Evolutionary conservation across 1,140 invertebrate species (phyloP), one percentile per base, ranked within the genome.

Genomic region (Psix sp.): DNA sequence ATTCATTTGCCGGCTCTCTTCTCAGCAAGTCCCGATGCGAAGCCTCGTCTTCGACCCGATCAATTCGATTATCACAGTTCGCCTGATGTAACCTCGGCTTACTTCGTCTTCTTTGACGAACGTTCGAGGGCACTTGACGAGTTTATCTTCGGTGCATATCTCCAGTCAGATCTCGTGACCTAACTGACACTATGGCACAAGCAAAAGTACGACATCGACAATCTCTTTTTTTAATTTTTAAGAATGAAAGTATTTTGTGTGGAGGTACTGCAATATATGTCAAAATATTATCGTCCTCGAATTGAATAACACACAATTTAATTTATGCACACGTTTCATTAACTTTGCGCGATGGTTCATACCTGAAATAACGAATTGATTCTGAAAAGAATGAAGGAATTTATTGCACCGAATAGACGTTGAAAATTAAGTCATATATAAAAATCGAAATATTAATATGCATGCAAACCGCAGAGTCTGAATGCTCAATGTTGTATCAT

Each of bases 71-170:
- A 63, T 66, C 65, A 59, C 13, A 40, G 31, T 56, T 42, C 49
- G 66, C 62, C 63, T 52, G 48, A 60, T 56, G n/a, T 70, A 54
- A 70, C 57, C 65, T 72, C 65, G 43, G 20, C 59, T 51, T 40
- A 11, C 51, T 52, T 5, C 46, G 52, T 65, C 36, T 46, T 24
- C 42, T 65, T 68, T 74, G 72, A 74, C 65, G 72, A 74, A 68
- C 57, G 17, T 74, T 60, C 65, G 59, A 68, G 65, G 52, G 59
- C 72, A 42, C 63, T 65, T 68, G 72, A 74, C 59, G 65, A 74
- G 65, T 68, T 74, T 74, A 74, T 74, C 72, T 51, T 33, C 33
- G 39, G 65, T 45, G 35, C 71, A 43, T 45, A 67, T 67, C 63
- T 63, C 29, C 54, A 39, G 40, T 26, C 49, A 56, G 62, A 67